phyloP scores from a whole-genome alignment of 2,113 vertebrate species.

The Myrmecophaga tridactyla region DNA sequence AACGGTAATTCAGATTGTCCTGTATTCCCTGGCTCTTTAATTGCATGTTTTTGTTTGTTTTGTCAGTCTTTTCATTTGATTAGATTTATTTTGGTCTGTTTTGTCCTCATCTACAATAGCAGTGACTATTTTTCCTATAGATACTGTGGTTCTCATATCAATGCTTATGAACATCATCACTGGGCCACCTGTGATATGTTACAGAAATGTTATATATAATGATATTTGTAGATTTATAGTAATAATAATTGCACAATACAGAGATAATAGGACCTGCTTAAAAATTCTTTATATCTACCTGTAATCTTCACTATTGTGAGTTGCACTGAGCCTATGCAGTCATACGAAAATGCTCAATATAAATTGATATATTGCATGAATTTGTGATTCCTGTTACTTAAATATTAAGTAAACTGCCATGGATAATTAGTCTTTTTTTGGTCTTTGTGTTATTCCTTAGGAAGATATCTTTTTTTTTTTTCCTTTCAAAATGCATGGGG shows the following conservation, averaged over 20 bases:
- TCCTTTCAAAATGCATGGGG: no score
- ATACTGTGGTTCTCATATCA: not conserved
- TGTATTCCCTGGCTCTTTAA: not conserved
- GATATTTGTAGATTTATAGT: not conserved
- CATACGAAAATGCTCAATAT: not conserved
- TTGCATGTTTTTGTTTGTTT: not conserved
- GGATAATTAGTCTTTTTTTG: not conserved
- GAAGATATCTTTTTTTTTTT: not conserved
- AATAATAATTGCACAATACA: no score
- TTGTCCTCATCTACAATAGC: not conserved
- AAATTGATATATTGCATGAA: not conserved
- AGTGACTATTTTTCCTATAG: not conserved
- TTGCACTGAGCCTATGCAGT: not conserved
- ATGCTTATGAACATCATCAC: not conserved
- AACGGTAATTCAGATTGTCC: not conserved
- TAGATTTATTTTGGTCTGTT: not conserved
- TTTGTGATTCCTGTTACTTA: constrained; percentile 2
- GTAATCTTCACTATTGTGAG: not conserved
- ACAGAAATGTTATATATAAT: not conserved
- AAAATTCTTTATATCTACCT: not conserved
- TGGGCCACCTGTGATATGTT: not conserved
- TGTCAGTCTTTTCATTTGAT: not conserved
- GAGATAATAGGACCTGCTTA: not conserved
- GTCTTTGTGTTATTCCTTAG: not conserved
- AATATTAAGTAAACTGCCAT: not conserved